Base-by-base conservation (phyloP, 2,888 invertebrate species). In the Stenotaenia linearis region DNA sequence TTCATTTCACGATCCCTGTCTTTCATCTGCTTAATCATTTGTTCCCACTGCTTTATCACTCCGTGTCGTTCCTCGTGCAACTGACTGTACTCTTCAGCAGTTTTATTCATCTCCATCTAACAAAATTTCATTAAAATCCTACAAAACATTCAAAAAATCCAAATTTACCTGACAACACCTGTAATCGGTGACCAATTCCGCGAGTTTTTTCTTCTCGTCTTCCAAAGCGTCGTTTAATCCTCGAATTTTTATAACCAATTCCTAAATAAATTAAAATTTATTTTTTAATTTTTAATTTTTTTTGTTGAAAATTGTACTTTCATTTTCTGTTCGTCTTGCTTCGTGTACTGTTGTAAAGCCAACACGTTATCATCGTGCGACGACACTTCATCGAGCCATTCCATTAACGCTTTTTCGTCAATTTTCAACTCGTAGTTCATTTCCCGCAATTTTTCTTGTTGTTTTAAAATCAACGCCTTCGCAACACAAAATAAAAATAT, bases 101-200 rank as follows among this genome's bases (percentile, higher is more conserved):
- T 78, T 78, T 78, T 78, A 35, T 78, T 61, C 78, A 78, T 61
- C 30, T 78, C 78, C 56, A 78, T 78, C 78, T 78, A 77, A 75
- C 9, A 30, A 18, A 10, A 12, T 35, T 32, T n/a, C 35, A 18
- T 18, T 32, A n/a, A n/a, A n/a, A n/a, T n/a, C n/a, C n/a, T n/a
- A n/a, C n/a, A n/a, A n/a, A n/a, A n/a, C n/a, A n/a, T 77, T 12
- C 15, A 7, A 61, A 61, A n/a, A 77, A 18, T 15, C n/a, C 30
- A 37, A 37, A 18, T 30, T 32, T 37, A 77, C 77, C 77, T 77
- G 37, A 21, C 21, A 35, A 23, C 77, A 45, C 5, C 40, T 18
- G 28, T 35, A 45, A 10, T 77, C 77, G 15, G 35, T 45, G 23
- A 21, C 40, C 9, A 77, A 28, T 2, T 23, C 45, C 5, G 40